Evolutionary conservation across 2,888 invertebrate genomes (phyloP).

Genomic region (Incurvaria masculella): DNA sequence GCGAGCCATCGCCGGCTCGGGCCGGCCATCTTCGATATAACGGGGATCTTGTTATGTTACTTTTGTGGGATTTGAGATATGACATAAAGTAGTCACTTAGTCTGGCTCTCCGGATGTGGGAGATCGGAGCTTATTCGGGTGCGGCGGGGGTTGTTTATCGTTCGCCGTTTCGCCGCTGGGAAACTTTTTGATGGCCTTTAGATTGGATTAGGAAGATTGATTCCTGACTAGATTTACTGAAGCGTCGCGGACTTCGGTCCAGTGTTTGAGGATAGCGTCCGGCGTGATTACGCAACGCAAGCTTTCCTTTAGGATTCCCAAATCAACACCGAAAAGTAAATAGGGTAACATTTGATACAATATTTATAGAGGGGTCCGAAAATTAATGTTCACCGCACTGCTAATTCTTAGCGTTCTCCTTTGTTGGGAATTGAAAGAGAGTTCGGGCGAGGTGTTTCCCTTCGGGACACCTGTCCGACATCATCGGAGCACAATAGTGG

Average conservation of each 20-base stretch:
- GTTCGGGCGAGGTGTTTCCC: constrained; percentile 29
- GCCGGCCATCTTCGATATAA: constrained; percentile 4
- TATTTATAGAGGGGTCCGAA: constrained; percentile 31
- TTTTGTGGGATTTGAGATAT: constrained; percentile 56
- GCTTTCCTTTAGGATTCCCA: too few relatives aligned
- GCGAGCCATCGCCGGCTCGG: constrained; percentile 6
- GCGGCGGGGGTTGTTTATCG: constrained; percentile 50
- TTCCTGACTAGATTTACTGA: not conserved
- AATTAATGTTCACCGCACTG: constrained; percentile 23
- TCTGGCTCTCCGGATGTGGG: constrained; percentile 22
- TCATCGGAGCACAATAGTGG: constrained; percentile 35
- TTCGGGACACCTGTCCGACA: constrained; percentile 44
- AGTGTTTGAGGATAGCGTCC: not conserved
- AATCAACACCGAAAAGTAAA: not conserved
- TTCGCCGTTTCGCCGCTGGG: not conserved
- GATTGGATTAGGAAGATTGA: not conserved
- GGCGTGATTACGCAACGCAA: too few relatives aligned
- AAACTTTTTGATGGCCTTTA: not conserved
- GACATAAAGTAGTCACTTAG: constrained; percentile 55
- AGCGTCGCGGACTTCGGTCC: not conserved
- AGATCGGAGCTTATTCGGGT: constrained; percentile 18
- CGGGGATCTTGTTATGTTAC: constrained; percentile 39
- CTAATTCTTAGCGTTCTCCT: constrained; percentile 35
- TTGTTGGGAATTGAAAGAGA: constrained; percentile 40
- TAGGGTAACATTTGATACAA: constrained; percentile 11